Evolutionary conservation across 2,797 vertebrate species (phyloP).

Genomic region (Micropoecilia bifurca): DNA sequence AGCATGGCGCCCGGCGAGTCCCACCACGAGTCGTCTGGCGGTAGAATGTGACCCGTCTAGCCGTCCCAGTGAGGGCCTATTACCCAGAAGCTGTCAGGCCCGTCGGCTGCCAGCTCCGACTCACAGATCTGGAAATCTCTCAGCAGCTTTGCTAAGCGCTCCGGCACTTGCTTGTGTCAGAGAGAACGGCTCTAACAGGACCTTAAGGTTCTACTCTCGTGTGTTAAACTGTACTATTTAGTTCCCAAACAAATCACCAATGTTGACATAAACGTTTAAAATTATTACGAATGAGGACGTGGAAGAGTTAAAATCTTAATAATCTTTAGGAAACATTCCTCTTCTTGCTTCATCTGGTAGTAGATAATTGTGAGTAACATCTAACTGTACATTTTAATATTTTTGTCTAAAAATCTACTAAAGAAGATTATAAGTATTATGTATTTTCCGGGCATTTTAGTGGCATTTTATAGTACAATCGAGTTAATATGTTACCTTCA

Average conservation of each 20-base stretch:
- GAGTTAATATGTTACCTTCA: too few relatives aligned
- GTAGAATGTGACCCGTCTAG: conserved; percentile 47
- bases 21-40: conserved; percentile 51
- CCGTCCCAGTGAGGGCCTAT: conserved; percentile 54
- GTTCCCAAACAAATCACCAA: not conserved
- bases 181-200: conserved; percentile 9
- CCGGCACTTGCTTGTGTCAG: not conserved
- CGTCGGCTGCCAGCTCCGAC: conserved; percentile 50
- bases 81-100: conserved; percentile 65
- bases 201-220: not conserved
- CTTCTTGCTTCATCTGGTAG: not conserved
- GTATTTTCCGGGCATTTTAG: too few relatives aligned
- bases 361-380: not conserved
- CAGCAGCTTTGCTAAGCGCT: not conserved
- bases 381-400: not conserved
- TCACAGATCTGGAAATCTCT: conserved; percentile 14
- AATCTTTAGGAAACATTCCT: not conserved
- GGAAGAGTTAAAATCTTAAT: not conserved
- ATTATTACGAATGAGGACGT: not conserved
- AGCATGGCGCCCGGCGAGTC: conserved; percentile 35
- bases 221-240: not conserved
- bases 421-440: too few relatives aligned
- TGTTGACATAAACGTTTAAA: not conserved
- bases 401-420: not conserved
- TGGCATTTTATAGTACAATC: too few relatives aligned